These are phyloP conservation scores for Ditula angustiorana DNA, from an alignment of 2,888 invertebrate genomes.

Conservation along the genomic window DNA sequence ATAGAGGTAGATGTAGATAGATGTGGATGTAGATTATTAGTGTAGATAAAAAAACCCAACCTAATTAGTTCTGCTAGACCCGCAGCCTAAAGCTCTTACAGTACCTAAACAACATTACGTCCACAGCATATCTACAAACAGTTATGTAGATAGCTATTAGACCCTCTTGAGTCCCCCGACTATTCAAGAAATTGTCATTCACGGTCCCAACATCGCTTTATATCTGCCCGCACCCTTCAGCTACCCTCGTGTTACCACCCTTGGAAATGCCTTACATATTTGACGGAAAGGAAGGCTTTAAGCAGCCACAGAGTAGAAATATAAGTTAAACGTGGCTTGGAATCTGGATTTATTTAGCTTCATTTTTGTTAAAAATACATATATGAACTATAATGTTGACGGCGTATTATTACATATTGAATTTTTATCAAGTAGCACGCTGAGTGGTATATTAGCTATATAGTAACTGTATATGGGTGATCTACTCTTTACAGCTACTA, in stretches of 20 bases:
- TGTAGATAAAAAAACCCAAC: too few species aligned
- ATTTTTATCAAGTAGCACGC: too few species aligned
- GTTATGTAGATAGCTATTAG: constrained; percentile 37
- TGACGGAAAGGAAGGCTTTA: constrained; percentile 42
- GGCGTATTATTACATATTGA: too few species aligned
- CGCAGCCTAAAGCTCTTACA: constrained; percentile 7
- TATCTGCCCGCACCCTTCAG: constrained; percentile 57
- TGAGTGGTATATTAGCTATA: too few species aligned
- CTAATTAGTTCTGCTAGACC: not conserved
- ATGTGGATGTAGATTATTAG: too few species aligned
- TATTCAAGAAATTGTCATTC: constrained; percentile 73
- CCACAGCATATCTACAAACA: constrained; percentile 32
- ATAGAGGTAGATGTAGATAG: too few species aligned
- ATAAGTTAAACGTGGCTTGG: not conserved
- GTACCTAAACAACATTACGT: constrained; percentile 25
- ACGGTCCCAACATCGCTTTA: constrained; percentile 61
- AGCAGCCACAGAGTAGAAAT: constrained; percentile 41
- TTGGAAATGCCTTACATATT: constrained; percentile 50
- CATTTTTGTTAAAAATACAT: too few species aligned
- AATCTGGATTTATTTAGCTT: not conserved
- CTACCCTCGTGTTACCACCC: constrained; percentile 52
- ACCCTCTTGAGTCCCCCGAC: constrained; percentile 49
- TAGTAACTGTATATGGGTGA: too few species aligned
- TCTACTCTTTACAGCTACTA: too few species aligned
- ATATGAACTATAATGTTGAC: too few species aligned